Evolutionary conservation across 2,888 invertebrate genomes (phyloP).

Genomic region (Osedax fenrisi): DNA sequence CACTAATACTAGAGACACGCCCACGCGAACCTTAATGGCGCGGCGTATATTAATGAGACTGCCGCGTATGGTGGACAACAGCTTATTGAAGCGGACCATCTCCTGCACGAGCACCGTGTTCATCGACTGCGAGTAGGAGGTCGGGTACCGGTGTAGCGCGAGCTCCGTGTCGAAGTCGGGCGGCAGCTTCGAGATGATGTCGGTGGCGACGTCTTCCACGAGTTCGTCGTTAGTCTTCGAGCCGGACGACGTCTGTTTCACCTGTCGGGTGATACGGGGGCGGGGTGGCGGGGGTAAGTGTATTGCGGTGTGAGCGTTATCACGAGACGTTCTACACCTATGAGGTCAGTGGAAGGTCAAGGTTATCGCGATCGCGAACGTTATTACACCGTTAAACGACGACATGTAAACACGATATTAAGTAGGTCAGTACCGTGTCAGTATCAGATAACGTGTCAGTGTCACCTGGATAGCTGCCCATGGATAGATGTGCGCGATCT

Average conservation of each 20-base stretch:
- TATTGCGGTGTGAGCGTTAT: too few species aligned
- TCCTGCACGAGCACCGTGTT: constrained; percentile 42
- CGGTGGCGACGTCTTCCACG: constrained; percentile 63
- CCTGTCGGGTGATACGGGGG: constrained; percentile 36
- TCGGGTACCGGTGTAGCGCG: constrained; percentile 38
- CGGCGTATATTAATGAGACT: constrained; percentile 4
- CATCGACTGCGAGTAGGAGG: constrained; percentile 37
- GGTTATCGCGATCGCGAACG: too few species aligned
- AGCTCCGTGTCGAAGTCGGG: constrained; percentile 38
- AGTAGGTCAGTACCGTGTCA: too few species aligned
- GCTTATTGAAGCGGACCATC: constrained; percentile 40
- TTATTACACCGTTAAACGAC: too few species aligned
- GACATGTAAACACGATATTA: too few species aligned
- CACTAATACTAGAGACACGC: too few species aligned
- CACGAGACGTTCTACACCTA: too few species aligned
- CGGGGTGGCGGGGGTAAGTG: not conserved
- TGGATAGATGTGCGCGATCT: too few species aligned
- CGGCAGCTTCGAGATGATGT: constrained; percentile 57
- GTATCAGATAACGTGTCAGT: too few species aligned
- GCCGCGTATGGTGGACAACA: constrained; percentile 5
- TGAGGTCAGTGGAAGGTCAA: not conserved
- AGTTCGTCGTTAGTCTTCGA: constrained; percentile 62
- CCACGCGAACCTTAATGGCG: constrained; percentile 9
- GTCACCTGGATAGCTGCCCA: too few species aligned
- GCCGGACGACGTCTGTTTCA: constrained; percentile 45